Percentiles rank a stretch among this genome's conserved stretches.
Evolutionary conservation across 2,113 vertebrate species (phyloP).

Genomic region (Herpetotheres cachinnans): DNA sequence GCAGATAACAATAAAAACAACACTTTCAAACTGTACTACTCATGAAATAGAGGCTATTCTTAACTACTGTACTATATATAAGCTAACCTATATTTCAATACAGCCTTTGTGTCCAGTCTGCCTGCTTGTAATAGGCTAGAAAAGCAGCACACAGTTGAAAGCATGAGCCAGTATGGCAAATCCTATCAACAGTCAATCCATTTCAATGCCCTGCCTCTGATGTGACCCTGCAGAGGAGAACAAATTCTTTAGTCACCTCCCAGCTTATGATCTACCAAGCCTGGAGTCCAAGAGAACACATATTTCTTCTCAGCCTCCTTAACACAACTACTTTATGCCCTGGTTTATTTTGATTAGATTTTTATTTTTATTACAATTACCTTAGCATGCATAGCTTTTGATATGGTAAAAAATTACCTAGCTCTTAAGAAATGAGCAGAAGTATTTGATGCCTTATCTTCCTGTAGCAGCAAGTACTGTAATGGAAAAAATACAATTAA

Average conservation of each 20-base stretch:
- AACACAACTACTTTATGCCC: background rate
- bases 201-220: background rate
- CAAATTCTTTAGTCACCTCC: background rate
- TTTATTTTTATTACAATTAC: background rate
- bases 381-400: background rate
- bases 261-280: background rate
- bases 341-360: background rate
- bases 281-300: background rate
- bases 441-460: background rate
- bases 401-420: background rate
- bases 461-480: background rate
- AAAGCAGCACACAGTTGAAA: background rate
- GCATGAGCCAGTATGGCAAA: conserved; percentile 37
- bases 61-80: background rate
- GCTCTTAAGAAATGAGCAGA: background rate
- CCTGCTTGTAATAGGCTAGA: background rate
- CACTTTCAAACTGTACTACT: background rate
- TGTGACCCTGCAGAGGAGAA: background rate
- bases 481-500: background rate
- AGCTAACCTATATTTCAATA: conserved; percentile 33
- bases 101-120: conserved; percentile 6
- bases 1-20: background rate
- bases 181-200: conserved; percentile 59
- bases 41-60: background rate
- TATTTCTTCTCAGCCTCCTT: background rate